Evolutionary conservation across 2,113 vertebrate genomes (phyloP).

Genomic region (Paramisgurnus dabryanus): DNA sequence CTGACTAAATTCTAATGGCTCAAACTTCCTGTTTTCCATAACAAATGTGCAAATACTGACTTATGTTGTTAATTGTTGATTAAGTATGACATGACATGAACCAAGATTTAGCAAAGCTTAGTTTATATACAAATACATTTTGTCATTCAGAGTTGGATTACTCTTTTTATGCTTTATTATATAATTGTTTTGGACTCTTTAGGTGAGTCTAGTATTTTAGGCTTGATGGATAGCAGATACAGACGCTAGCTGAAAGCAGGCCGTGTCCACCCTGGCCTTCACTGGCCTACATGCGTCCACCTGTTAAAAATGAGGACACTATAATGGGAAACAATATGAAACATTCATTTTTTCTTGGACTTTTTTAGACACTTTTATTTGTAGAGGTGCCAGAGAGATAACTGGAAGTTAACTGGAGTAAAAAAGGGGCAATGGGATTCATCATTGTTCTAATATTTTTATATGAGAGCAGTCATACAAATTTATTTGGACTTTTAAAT

Average conservation of each 20-base stretch:
- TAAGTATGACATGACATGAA: too few relatives aligned
- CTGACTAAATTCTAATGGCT: neutral
- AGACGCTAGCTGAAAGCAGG: conserved; percentile 3
- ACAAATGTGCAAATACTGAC: neutral
- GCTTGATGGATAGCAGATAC: neutral
- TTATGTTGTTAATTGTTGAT: too few relatives aligned
- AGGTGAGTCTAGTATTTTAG: conserved; percentile 15
- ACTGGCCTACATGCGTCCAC: conserved; percentile 26
- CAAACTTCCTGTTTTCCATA: neutral
- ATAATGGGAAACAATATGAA: conserved; percentile 12
- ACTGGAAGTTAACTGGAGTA: neutral
- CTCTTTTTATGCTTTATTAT: neutral
- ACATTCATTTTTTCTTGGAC: conserved; percentile 1
- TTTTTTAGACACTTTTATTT: conserved; percentile 14
- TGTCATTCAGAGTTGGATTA: neutral
- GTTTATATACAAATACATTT: neutral
- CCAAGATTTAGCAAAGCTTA: neutral
- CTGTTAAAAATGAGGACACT: conserved; percentile 28
- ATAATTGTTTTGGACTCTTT: neutral
- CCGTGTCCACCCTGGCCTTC: neutral
- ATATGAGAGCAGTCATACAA: too few relatives aligned
- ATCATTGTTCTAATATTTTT: neutral
- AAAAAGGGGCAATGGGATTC: neutral
- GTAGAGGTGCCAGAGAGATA: neutral
- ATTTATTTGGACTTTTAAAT: too few relatives aligned